phyloP scores from a whole-genome alignment of 2,113 vertebrate genomes.

The Eretmochelys imbricata region DNA sequence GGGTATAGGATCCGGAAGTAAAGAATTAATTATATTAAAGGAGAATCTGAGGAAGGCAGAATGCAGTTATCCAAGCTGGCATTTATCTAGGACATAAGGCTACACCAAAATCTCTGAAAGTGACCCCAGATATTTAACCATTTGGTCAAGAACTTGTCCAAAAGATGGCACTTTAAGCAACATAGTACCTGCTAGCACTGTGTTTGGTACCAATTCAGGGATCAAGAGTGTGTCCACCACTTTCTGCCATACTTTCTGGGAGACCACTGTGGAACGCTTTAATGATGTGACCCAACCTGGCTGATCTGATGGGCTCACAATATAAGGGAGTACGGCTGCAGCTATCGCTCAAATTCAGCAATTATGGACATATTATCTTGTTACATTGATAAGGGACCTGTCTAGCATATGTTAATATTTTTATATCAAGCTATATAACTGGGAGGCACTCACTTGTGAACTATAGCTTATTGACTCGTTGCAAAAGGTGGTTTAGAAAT shows the following conservation, averaged over 20 bases:
- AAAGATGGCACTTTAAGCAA: not conserved
- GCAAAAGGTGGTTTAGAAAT: not conserved
- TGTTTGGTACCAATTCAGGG: not conserved
- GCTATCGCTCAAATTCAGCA: not conserved
- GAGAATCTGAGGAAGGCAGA: not conserved
- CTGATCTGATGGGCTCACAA: not conserved
- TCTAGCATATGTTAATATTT: not conserved
- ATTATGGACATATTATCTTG: not conserved
- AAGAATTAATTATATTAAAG: not conserved
- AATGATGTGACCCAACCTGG: not conserved
- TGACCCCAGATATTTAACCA: not conserved
- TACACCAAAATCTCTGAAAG: not conserved
- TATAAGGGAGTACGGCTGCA: not conserved
- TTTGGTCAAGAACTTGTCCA: not conserved
- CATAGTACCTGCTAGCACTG: not conserved
- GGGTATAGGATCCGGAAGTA: not conserved
- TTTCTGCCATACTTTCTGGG: not conserved
- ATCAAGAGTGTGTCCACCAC: not conserved
- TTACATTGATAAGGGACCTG: not conserved
- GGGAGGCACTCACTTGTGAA: not conserved
- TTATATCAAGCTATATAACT: not conserved
- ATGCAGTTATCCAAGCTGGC: not conserved
- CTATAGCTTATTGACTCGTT: not conserved
- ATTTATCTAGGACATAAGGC: not conserved
- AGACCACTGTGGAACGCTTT: not conserved